These are phyloP conservation scores for Tympanoctomys barrerae DNA, from an alignment of 2,797 vertebrate species.

Conservation along the genomic window DNA sequence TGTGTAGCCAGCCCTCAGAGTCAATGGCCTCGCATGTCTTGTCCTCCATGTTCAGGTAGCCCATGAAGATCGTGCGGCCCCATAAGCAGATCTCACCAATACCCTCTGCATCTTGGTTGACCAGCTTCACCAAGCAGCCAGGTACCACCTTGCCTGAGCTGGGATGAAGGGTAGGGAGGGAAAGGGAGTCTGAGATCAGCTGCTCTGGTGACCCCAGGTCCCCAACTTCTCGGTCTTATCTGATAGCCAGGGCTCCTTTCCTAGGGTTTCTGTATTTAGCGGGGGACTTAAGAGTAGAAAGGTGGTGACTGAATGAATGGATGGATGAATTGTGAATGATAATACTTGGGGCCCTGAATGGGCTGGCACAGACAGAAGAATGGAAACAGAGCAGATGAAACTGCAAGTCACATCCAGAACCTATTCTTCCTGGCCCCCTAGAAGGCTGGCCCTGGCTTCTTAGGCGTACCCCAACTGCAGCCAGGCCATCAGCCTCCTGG, in stretches of 20 bases:
- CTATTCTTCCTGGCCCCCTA: neutral
- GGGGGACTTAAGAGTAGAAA: neutral
- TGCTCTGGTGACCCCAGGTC: neutral
- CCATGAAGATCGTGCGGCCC: conserved; percentile 95
- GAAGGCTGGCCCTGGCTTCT: neutral
- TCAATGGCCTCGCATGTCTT: conserved; percentile 92
- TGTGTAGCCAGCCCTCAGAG: conserved; percentile 93
- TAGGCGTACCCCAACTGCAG: neutral
- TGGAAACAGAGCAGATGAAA: neutral
- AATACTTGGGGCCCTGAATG: neutral
- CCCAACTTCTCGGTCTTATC: neutral
- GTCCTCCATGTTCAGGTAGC: conserved; percentile 94
- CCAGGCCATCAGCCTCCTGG: neutral
- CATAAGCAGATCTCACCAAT: conserved; percentile 94
- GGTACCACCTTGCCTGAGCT: conserved; percentile 93
- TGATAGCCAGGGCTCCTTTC: neutral
- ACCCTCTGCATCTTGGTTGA: conserved; percentile 89
- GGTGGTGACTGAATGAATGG: neutral
- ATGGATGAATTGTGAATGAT: neutral
- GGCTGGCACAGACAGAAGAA: neutral
- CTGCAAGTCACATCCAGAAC: neutral
- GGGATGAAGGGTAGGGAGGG: neutral
- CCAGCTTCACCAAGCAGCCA: conserved; percentile 92
- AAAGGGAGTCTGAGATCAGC: neutral
- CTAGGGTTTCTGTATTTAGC: neutral